These are phyloP conservation scores for Lerista edwardsae DNA, from an alignment of 2,797 vertebrate genomes.

Conservation along the genomic window DNA sequence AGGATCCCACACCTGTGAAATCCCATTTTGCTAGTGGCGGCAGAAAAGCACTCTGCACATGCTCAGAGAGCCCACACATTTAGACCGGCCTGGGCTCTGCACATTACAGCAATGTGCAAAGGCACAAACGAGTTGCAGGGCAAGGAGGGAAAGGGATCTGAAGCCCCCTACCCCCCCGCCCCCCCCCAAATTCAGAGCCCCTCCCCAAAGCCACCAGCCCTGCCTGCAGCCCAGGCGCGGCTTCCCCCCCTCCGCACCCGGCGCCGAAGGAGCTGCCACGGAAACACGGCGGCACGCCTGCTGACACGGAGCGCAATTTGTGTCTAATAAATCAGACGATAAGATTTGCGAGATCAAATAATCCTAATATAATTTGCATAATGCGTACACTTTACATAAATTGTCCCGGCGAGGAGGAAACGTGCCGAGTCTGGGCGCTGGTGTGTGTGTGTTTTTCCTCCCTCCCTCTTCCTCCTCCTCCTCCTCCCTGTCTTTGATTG, in stretches of 20 bases:
- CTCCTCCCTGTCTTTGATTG: neutral
- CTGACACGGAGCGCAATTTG: conserved; percentile 39
- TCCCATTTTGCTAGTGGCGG: too few species aligned
- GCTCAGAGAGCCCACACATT: neutral
- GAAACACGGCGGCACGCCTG: neutral
- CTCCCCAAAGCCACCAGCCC: too few species aligned
- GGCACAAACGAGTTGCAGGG: neutral
- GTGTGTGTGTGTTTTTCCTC: neutral
- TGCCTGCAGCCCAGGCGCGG: neutral
- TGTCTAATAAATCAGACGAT: conserved; percentile 42
- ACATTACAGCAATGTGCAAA: too few species aligned
- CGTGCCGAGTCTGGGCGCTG: neutral
- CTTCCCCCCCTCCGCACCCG: neutral
- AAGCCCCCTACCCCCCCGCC: too few species aligned
- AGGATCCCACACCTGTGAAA: neutral
- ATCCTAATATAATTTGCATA: conserved; percentile 50
- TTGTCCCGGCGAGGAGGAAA: neutral
- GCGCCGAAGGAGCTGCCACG: neutral
- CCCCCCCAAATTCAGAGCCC: neutral
- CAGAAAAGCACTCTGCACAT: neutral
- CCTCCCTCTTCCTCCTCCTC: too few species aligned
- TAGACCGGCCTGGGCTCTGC: neutral
- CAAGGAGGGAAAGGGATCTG: neutral
- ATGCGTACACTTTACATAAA: conserved; percentile 41
- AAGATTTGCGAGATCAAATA: conserved; percentile 43